Base-by-base conservation (phyloP, 2,888 invertebrate genomes). In the Polyommatus icarus region DNA sequence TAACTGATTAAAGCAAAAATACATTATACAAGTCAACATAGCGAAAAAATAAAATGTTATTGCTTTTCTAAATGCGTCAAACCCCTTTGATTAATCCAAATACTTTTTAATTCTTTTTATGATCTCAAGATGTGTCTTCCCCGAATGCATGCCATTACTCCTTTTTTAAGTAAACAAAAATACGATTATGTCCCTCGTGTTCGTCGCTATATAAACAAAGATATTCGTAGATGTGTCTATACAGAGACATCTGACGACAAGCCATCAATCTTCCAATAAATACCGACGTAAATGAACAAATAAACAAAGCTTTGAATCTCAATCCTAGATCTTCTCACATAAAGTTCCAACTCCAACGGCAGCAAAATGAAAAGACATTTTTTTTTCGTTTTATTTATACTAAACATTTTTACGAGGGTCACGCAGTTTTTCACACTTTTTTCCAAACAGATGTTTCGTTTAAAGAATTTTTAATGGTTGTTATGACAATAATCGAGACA, bases 191-290 rank as follows among this genome's bases (percentile, higher is more conserved):
- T 88, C 87, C 85, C 86, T 85, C 84, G 84, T 80, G 84, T 82
- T 82, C 82, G 85, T 84, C 84, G 82, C 85, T 88, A 83, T 85
- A 85, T 90, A 90, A 92, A 92, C 88, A 92, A 92, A 85, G 90
- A 90, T 91, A 91, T 92, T 86, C 83, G 86, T 87, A 85, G 86
- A 90, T 89, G 91, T 90, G 86, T 87, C 86, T 87, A 86, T 86
- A 84, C 87, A 90, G 87, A 89, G 91, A 92, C 92, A 92, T 89
- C 86, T 88, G 90, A 91, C 90, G 90, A 92, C 91, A 88, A 86
- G 83, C 88, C 87, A 92, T 93, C 90, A 92, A 93, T 93, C 92
- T 92, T 89, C 87, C 88, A 90, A 91, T 91, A 92, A 92, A 92
- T 92, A 91, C 91, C 90, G 87, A 87, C 83, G 83, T 79, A 78